Percentiles rank a stretch among this genome's conserved stretches.
Evolutionary conservation across 2,888 invertebrate genomes (phyloP).

Genomic region (Euzetes globulus): DNA sequence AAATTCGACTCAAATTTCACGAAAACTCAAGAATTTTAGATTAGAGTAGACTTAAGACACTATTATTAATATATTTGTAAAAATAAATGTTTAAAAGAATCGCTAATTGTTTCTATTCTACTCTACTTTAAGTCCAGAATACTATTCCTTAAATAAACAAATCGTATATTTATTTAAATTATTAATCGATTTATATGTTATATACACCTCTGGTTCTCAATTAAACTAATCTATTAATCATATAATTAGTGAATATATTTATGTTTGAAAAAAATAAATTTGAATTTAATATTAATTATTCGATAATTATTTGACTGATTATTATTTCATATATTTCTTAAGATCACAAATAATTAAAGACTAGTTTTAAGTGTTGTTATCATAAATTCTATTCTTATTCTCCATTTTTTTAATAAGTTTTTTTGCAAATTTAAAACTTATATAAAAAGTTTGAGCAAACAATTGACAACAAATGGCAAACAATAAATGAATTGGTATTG

Average conservation of each 20-base stretch:
- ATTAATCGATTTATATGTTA: too few species aligned
- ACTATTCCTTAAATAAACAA: too few species aligned
- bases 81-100: too few species aligned
- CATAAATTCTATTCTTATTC: neutral
- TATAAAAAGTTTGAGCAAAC: slow-evolving; percentile 23
- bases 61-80: too few species aligned
- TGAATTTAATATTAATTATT: neutral
- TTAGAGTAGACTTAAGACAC: too few species aligned
- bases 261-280: neutral
- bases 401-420: neutral
- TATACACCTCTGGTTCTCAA: too few species aligned
- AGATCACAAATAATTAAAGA: neutral
- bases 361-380: neutral
- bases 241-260: neutral
- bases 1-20: too few species aligned
- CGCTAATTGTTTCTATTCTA: too few species aligned
- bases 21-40: too few species aligned
- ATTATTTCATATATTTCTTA: neutral
- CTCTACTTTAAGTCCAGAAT: too few species aligned
- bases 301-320: neutral
- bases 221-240: too few species aligned
- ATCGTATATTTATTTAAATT: too few species aligned
- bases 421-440: slow-evolving; percentile 3
- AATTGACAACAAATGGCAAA: slow-evolving; percentile 20
- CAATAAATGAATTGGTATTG: neutral